Percentiles rank a stretch among this genome's conserved stretches.
These are phyloP conservation scores for Anguilla japonica DNA, from an alignment of 2,113 vertebrate genomes.

Conservation along the genomic window DNA sequence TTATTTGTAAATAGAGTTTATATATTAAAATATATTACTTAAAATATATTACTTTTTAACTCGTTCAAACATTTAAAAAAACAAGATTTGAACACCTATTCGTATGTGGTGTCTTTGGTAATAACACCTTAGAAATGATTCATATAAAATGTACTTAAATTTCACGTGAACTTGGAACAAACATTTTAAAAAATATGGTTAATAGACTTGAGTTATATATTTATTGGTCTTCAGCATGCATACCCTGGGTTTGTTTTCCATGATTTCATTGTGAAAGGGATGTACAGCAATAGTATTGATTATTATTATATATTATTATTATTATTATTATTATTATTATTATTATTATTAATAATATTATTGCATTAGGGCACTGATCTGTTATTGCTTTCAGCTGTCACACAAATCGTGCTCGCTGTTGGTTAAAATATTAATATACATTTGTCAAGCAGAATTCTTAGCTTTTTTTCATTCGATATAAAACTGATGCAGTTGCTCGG, in stretches of 20 bases:
- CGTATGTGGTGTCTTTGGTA: slow-evolving; percentile 20
- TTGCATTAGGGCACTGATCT: neutral
- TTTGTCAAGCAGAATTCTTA: neutral
- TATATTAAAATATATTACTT: slow-evolving; percentile 37
- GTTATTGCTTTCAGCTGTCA: neutral
- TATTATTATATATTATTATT: neutral
- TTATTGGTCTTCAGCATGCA: slow-evolving; percentile 10
- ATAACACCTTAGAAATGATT: slow-evolving; percentile 26
- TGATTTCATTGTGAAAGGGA: neutral
- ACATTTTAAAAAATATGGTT: slow-evolving; percentile 37
- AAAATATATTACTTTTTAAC: slow-evolving; percentile 36
- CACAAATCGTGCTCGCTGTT: neutral
- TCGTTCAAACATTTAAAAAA: slow-evolving; percentile 12
- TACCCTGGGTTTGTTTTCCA: neutral
- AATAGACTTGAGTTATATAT: neutral
- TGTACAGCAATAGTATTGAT: neutral
- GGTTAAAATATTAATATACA: neutral
- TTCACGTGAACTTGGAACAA: slow-evolving; percentile 23
- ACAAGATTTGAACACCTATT: slow-evolving; percentile 25
- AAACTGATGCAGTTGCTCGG: neutral
- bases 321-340: neutral
- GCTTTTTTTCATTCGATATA: neutral
- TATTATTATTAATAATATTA: neutral
- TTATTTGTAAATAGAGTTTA: slow-evolving; percentile 30
- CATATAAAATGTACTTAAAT: slow-evolving; percentile 14